Percentiles rank a stretch among this genome's conserved stretches.
phyloP scores from a whole-genome alignment of 2,113 vertebrate genomes.

The Atractosteus spatula region DNA sequence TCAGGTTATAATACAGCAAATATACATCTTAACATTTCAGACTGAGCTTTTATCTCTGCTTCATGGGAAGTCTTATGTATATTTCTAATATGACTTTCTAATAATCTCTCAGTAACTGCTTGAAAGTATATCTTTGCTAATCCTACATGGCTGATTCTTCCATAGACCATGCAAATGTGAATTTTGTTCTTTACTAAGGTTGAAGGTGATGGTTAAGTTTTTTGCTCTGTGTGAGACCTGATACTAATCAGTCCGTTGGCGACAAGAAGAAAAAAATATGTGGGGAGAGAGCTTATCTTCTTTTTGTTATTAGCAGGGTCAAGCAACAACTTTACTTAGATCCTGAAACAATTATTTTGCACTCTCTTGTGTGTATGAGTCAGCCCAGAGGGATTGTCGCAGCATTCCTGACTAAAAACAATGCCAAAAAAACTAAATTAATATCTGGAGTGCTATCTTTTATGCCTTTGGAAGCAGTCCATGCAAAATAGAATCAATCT shows the following conservation, averaged over 20 bases:
- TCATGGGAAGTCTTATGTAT: too few relatives aligned
- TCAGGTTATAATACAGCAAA: too few relatives aligned
- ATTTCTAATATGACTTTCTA: too few relatives aligned
- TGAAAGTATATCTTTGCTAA: constrained; percentile 15
- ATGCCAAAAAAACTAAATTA: constrained; percentile 9
- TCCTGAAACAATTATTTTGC: constrained; percentile 29
- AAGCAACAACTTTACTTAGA: constrained; percentile 23
- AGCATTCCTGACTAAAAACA: constrained; percentile 10
- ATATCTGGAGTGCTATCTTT: too few relatives aligned
- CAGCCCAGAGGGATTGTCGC: background rate
- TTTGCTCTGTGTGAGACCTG: constrained; percentile 23
- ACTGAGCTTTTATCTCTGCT: too few relatives aligned
- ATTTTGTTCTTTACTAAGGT: background rate
- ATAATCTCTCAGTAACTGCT: too few relatives aligned
- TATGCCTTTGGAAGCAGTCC: too few relatives aligned
- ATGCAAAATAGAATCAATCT: too few relatives aligned
- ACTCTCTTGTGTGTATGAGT: constrained; percentile 25
- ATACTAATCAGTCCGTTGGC: constrained; percentile 37
- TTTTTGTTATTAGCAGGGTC: constrained; percentile 32
- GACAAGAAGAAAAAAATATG: background rate
- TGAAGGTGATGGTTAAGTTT: constrained; percentile 22
- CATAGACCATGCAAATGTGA: constrained; percentile 33
- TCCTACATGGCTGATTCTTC: constrained; percentile 22
- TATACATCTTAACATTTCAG: too few relatives aligned
- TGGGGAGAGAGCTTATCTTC: constrained; percentile 33